These are phyloP conservation scores for Ophioderma brevispina DNA, from an alignment of 35 echinoderm and acorn worm species.

Conservation along the genomic window DNA sequence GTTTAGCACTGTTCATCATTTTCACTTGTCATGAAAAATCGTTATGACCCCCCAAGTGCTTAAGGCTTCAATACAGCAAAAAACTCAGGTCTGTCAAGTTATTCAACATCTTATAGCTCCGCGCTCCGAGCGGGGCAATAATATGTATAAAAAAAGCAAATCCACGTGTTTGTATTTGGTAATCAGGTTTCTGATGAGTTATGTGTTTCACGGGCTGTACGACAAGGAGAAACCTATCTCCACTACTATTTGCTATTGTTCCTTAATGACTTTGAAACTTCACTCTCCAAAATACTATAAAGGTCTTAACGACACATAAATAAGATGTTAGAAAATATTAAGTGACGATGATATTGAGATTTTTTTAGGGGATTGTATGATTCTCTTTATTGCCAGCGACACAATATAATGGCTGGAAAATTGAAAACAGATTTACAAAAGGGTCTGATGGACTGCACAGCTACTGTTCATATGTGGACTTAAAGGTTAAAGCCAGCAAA, in stretches of 20 bases:
- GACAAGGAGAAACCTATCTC: constrained; percentile 1
- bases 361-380: background rate
- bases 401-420: no score
- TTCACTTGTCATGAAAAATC: no score
- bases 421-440: no score
- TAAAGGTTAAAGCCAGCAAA: no score
- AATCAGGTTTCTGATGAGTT: background rate
- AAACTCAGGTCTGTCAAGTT: no score
- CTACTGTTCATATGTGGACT: no score
- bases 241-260: constrained; percentile 2
- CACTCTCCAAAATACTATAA: background rate
- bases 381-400: background rate
- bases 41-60: no score
- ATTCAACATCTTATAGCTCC: no score
- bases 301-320: background rate
- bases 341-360: constrained; percentile 22
- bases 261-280: constrained; percentile 2
- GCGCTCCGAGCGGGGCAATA: no score
- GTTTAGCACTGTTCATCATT: no score
- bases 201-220: background rate
- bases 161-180: background rate
- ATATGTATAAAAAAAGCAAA: constrained; percentile 6
- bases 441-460: no score
- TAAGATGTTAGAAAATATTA: background rate
- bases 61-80: no score